phyloP scores from a whole-genome alignment of 2,797 vertebrate genomes.

The Siniperca scherzeri region DNA sequence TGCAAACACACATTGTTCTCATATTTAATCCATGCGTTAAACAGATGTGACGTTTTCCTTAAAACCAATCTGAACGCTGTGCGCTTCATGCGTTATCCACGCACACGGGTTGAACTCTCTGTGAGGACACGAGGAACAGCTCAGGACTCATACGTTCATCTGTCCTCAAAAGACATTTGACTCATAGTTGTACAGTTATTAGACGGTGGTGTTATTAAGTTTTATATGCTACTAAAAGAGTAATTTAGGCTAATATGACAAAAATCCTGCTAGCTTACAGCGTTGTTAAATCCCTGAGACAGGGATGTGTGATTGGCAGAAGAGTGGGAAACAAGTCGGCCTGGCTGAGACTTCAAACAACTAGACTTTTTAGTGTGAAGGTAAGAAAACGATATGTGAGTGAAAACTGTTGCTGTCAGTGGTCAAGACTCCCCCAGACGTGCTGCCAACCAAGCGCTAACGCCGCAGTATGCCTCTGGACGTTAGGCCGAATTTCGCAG shows the following conservation, averaged over 20 bases:
- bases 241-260: constrained; percentile 84
- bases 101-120: too few species aligned
- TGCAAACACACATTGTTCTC: too few species aligned
- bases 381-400: constrained; percentile 80
- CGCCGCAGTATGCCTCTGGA: neutral
- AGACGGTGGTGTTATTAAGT: neutral
- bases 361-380: constrained; percentile 88
- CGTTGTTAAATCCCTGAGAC: constrained; percentile 86
- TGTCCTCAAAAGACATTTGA: neutral
- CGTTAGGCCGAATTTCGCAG: neutral
- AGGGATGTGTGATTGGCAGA: constrained; percentile 76
- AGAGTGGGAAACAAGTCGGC: constrained; percentile 61
- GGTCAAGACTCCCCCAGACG: neutral
- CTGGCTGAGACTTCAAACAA: constrained; percentile 76
- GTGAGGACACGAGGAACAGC: constrained; percentile 30
- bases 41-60: constrained; percentile 3
- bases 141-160: neutral
- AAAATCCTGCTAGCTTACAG: constrained; percentile 90
- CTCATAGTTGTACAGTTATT: neutral
- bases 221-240: neutral
- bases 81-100: constrained; percentile 21
- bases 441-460: neutral
- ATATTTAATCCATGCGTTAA: too few species aligned
- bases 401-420: neutral
- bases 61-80: constrained; percentile 35